Conservation (phyloP, 2,797 vertebrate species). For the Spinibarbus caldwelli region DNA sequence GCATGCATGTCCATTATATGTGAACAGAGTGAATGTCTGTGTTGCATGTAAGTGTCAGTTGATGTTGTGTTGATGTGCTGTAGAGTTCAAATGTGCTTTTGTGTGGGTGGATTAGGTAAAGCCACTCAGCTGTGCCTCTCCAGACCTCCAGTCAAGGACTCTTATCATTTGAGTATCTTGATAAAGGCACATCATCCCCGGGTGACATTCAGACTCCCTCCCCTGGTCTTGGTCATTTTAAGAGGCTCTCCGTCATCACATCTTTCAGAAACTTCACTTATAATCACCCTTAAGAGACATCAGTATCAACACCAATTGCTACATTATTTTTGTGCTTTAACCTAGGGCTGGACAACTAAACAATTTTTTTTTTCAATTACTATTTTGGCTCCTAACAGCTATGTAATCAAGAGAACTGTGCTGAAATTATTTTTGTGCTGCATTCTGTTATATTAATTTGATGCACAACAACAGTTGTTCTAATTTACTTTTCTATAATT, state of each 20-base stretch:
- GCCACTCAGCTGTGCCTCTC: slow-evolving; percentile 46
- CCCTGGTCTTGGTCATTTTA: slow-evolving; percentile 31
- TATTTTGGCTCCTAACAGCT: neutral
- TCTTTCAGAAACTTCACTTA: slow-evolving; percentile 36
- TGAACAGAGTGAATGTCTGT: neutral
- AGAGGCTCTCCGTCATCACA: slow-evolving; percentile 42
- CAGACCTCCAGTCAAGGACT: slow-evolving; percentile 44
- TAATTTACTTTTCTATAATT: no score
- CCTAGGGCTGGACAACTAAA: neutral
- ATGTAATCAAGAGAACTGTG: neutral
- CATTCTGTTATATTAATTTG: neutral
- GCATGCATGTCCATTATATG: neutral
- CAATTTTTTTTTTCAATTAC: neutral
- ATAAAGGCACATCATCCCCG: slow-evolving; percentile 43
- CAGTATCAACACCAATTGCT: slow-evolving; percentile 1
- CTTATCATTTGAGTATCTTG: slow-evolving; percentile 47
- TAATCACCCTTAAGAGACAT: slow-evolving; percentile 28
- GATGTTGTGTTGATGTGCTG: slow-evolving; percentile 21
- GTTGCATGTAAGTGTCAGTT: slow-evolving; percentile 7
- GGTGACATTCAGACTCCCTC: slow-evolving; percentile 39
- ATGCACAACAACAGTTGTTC: neutral
- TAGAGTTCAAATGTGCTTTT: slow-evolving; percentile 30
- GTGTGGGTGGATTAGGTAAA: slow-evolving; percentile 54
- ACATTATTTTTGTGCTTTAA: neutral
- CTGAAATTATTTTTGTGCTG: neutral